A percentile compares a stretch with the other conserved stretches of the same genome.
Conservation (phyloP, 2,888 invertebrate genomes). For the Oxycera nigricornis region DNA sequence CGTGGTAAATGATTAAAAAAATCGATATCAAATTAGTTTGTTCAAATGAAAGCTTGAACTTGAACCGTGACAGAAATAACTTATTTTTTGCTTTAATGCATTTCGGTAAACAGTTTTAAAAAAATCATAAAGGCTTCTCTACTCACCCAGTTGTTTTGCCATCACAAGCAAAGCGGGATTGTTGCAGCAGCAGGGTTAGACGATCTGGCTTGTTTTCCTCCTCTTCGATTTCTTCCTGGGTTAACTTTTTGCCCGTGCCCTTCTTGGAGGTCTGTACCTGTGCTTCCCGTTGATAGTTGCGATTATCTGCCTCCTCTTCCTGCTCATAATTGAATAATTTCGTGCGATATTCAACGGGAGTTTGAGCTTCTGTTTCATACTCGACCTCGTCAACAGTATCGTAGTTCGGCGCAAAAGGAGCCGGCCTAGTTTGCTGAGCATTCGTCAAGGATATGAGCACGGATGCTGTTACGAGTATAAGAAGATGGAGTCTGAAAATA, state of each 20-base stretch:
- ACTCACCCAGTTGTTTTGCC: constrained; percentile 76
- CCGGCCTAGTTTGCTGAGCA: constrained; percentile 51
- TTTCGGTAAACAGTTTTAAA: not conserved
- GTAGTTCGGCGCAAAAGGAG: constrained; percentile 53
- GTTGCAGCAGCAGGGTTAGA: constrained; percentile 76
- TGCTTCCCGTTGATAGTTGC: constrained; percentile 52
- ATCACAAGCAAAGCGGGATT: constrained; percentile 83
- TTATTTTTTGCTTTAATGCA: not conserved
- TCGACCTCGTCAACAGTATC: constrained; percentile 50
- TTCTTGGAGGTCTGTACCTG: constrained; percentile 50
- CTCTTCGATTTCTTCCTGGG: constrained; percentile 68
- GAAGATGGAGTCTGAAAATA: not conserved
- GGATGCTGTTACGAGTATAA: not conserved
- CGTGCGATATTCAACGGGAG: constrained; percentile 58
- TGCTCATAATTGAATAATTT: constrained; percentile 57
- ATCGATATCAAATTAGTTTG: not conserved
- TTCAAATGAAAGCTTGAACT: not conserved
- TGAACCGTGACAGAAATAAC: not conserved
- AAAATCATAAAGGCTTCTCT: not conserved
- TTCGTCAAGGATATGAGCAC: not conserved
- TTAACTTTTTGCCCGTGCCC: constrained; percentile 53
- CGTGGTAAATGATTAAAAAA: constrained; percentile 10
- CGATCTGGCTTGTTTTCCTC: constrained; percentile 88
- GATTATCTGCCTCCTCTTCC: constrained; percentile 53
- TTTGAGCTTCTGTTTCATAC: constrained; percentile 60